phyloP scores from a whole-genome alignment of 2,797 vertebrate species.

The Cynopterus sphinx region DNA sequence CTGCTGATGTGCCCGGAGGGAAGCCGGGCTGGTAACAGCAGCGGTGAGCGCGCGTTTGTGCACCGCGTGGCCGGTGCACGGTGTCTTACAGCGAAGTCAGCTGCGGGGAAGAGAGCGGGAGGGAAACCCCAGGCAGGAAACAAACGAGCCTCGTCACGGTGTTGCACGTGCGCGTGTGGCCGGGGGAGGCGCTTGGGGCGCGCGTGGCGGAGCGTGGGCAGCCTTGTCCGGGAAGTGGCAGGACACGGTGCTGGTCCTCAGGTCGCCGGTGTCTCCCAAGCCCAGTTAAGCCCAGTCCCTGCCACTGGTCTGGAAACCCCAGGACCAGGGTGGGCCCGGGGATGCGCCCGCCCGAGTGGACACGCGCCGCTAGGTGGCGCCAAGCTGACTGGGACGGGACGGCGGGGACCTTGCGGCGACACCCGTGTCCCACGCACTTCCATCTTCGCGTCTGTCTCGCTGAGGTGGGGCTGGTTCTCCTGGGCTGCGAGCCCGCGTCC shows the following conservation, averaged over 20 bases:
- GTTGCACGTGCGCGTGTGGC: not conserved
- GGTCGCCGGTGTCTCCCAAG: not conserved
- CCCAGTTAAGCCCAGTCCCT: accelerated
- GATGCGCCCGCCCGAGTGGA: not conserved
- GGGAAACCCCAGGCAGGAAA: too few relatives aligned
- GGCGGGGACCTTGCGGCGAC: accelerated
- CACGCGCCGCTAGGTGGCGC: not conserved
- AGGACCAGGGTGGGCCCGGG: accelerated
- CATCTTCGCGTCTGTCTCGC: accelerated
- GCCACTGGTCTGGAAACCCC: not conserved
- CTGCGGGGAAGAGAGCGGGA: not conserved
- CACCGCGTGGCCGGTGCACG: too few relatives aligned
- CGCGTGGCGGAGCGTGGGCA: not conserved
- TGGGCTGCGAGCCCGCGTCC: accelerated
- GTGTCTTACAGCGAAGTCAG: not conserved
- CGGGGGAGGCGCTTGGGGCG: accelerated
- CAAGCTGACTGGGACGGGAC: accelerated
- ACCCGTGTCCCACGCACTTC: accelerated
- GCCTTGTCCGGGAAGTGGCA: accelerated
- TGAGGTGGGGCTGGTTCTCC: accelerated
- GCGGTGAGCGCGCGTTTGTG: not conserved
- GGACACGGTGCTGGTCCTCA: not conserved
- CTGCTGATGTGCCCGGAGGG: not conserved
- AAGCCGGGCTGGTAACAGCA: not conserved
- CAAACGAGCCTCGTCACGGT: too few relatives aligned